Evolutionary conservation across 2,113 vertebrate species (phyloP).

Genomic region (Todiramphus chloris): DNA sequence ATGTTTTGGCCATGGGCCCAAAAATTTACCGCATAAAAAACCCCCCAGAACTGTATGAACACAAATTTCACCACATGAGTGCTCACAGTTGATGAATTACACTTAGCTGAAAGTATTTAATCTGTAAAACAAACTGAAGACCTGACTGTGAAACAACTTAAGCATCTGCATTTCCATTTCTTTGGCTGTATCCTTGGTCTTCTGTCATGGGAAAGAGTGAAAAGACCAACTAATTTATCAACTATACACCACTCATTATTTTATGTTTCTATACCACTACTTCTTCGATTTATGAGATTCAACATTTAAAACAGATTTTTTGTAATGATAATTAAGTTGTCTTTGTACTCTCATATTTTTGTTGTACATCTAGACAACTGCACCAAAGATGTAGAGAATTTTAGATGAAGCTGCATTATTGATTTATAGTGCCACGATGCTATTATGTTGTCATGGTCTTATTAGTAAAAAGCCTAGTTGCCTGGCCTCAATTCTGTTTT

Average conservation of each 20-base stretch:
- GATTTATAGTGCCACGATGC: not conserved
- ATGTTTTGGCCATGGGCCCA: not conserved
- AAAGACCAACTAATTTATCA: not conserved
- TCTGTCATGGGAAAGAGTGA: not conserved
- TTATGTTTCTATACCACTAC: not conserved
- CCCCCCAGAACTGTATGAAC: not conserved
- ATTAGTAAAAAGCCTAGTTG: not conserved
- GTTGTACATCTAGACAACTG: not conserved
- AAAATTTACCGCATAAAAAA: not conserved
- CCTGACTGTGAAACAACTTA: not conserved
- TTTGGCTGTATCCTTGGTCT: not conserved
- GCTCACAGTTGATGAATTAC: not conserved
- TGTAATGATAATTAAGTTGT: not conserved
- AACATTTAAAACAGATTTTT: not conserved
- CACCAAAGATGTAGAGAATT: not conserved
- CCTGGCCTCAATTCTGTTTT: not conserved
- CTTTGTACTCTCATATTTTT: not conserved
- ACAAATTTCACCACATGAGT: not conserved
- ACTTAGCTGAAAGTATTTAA: slow-evolving; percentile 1
- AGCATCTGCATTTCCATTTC: slow-evolving; percentile 12
- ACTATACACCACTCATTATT: not conserved
- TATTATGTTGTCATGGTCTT: not conserved
- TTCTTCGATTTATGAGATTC: not conserved
- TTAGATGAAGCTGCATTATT: not conserved
- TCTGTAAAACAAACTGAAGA: slow-evolving; percentile 30